These are phyloP conservation scores for Drosophila anomelani DNA, from an alignment of 2,888 invertebrate genomes.

Conservation along the genomic window DNA sequence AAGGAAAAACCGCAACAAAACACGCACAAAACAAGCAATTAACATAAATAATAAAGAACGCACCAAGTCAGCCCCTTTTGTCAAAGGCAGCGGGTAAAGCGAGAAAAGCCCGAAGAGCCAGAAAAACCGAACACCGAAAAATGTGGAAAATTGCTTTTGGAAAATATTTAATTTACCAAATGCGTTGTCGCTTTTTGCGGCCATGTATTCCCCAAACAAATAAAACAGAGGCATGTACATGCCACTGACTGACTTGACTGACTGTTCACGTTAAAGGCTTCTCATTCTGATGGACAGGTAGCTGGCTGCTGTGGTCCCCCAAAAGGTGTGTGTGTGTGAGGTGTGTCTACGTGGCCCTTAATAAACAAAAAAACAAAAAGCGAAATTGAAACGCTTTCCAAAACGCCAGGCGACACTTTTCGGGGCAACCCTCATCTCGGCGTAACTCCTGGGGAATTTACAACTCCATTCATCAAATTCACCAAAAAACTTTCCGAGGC, in stretches of 20 bases:
- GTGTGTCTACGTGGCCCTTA: constrained; percentile 30
- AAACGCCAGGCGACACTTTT: constrained; percentile 26
- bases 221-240: constrained; percentile 53
- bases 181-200: constrained; percentile 39
- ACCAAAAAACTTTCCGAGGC: constrained; percentile 28
- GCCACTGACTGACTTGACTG: constrained; percentile 16
- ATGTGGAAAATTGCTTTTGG: constrained; percentile 41
- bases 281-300: constrained; percentile 59
- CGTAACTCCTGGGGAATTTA: constrained; percentile 44
- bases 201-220: constrained; percentile 41
- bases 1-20: constrained; percentile 46
- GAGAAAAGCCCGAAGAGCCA: constrained; percentile 6
- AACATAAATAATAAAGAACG: constrained; percentile 69
- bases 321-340: neutral
- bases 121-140: constrained; percentile 33
- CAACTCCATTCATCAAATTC: constrained; percentile 70
- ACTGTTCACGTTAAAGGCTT: constrained; percentile 41
- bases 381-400: constrained; percentile 36
- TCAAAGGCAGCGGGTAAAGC: constrained; percentile 8
- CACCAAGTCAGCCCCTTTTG: constrained; percentile 25
- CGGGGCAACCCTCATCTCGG: constrained; percentile 29
- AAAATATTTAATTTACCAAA: constrained; percentile 58
- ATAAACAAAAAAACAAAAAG: constrained; percentile 9
- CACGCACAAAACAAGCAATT: constrained; percentile 72
- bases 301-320: constrained; percentile 16